These are phyloP conservation scores for Styela clava DNA, from an alignment of 23 tunicate genomes.

Conservation along the genomic window DNA sequence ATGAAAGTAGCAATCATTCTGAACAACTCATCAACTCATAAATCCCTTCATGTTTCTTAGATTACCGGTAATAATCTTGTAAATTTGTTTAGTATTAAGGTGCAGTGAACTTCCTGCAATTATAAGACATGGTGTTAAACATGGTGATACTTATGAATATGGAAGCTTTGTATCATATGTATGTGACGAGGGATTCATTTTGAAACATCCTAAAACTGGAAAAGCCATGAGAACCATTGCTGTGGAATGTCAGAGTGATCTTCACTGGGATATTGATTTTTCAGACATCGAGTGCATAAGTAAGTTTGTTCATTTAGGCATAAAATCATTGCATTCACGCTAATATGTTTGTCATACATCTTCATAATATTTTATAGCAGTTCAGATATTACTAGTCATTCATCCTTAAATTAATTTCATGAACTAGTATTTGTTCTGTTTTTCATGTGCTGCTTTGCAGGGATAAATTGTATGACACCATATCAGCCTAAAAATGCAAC, in stretches of 20 bases:
- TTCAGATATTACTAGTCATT: too few species aligned
- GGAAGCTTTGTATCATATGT: constrained; percentile 50
- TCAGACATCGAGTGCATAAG: constrained; percentile 33
- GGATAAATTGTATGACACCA: constrained; percentile 16
- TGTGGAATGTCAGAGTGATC: constrained; percentile 26
- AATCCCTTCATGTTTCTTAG: too few species aligned
- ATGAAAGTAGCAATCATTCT: too few species aligned
- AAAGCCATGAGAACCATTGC: background rate
- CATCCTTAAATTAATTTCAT: too few species aligned
- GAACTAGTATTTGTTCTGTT: too few species aligned
- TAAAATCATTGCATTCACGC: too few species aligned
- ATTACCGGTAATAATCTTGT: too few species aligned
- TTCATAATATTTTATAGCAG: too few species aligned
- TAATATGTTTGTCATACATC: too few species aligned
- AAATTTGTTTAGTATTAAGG: constrained; percentile 24
- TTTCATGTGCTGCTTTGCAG: constrained; percentile 1
- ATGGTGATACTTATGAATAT: constrained; percentile 49
- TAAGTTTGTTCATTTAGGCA: background rate
- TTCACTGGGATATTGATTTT: constrained; percentile 44
- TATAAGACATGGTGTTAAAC: constrained; percentile 42
- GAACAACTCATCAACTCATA: too few species aligned
- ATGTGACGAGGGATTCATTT: constrained; percentile 43
- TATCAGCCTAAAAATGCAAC: constrained; percentile 17
- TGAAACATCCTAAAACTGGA: background rate
- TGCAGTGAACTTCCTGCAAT: constrained; percentile 50